phyloP scores from a whole-genome alignment of 2,113 vertebrate species.

The Leucoraja erinaceus region DNA sequence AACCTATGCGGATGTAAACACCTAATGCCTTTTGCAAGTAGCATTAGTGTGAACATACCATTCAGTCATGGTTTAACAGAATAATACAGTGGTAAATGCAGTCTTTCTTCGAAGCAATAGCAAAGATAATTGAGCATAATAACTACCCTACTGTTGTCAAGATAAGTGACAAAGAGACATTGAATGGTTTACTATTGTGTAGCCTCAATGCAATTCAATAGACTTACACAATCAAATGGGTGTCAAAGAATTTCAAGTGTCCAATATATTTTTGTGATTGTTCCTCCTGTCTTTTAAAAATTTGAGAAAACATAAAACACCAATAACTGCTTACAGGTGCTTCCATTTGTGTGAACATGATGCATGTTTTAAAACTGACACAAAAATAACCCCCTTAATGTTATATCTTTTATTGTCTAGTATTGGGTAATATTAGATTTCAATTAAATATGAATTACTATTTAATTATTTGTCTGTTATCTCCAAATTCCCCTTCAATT shows the following conservation, averaged over 20 bases:
- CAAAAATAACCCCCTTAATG: not conserved
- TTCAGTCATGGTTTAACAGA: constrained; percentile 34
- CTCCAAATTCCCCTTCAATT: not conserved
- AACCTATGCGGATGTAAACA: not conserved
- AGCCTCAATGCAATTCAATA: constrained; percentile 32
- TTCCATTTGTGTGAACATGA: not conserved
- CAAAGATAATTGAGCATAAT: constrained; percentile 38
- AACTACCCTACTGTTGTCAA: constrained; percentile 36
- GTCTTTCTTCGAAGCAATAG: constrained; percentile 29
- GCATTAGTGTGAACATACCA: constrained; percentile 1
- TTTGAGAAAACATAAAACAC: not conserved
- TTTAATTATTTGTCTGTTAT: not conserved
- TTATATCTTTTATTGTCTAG: not conserved
- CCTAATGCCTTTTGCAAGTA: not conserved
- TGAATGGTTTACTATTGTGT: constrained; percentile 20
- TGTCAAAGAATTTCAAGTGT: constrained; percentile 25
- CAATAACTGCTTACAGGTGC: constrained; percentile 7
- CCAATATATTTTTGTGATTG: constrained; percentile 32
- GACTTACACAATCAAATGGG: constrained; percentile 25
- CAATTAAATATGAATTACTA: not conserved
- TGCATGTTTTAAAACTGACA: not conserved
- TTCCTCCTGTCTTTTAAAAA: not conserved
- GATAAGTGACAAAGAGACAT: constrained; percentile 31
- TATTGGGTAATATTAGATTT: not conserved
- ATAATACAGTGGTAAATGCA: constrained; percentile 33